Percentiles rank a stretch among this genome's conserved stretches.
These are phyloP conservation scores for Osmerus eperlanus DNA, from an alignment of 2,113 vertebrate species.

Conservation along the genomic window DNA sequence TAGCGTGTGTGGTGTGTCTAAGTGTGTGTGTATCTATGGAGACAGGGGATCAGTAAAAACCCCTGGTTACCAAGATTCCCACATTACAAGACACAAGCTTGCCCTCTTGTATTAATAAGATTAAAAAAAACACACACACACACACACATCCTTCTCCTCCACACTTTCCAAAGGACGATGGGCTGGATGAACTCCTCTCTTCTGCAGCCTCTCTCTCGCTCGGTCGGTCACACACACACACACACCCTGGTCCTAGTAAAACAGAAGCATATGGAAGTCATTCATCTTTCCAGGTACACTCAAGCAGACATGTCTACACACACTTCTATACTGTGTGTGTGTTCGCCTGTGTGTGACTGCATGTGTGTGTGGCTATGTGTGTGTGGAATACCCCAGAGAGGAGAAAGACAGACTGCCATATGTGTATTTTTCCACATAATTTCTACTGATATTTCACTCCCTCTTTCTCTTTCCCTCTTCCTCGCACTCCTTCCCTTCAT, in stretches of 20 bases:
- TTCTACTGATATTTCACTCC: background rate
- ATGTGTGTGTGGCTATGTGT: background rate
- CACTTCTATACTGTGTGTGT: background rate
- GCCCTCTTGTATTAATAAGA: background rate
- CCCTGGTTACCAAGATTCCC: background rate
- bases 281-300: constrained; percentile 31
- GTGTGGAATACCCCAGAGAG: background rate
- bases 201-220: background rate
- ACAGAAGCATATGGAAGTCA: constrained; percentile 25
- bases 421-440: constrained; percentile 1
- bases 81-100: background rate
- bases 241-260: background rate
- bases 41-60: background rate
- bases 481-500: background rate
- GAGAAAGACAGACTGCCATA: background rate
- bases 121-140: background rate
- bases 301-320: background rate
- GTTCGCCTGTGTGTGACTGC: background rate
- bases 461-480: background rate
- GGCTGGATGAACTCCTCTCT: background rate
- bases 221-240: background rate
- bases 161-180: too few relatives aligned
- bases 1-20: too few relatives aligned
- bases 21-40: background rate
- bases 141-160: background rate